These are phyloP conservation scores for Drosophila mercatorum DNA, from an alignment of 2,888 invertebrate species.

Conservation along the genomic window DNA sequence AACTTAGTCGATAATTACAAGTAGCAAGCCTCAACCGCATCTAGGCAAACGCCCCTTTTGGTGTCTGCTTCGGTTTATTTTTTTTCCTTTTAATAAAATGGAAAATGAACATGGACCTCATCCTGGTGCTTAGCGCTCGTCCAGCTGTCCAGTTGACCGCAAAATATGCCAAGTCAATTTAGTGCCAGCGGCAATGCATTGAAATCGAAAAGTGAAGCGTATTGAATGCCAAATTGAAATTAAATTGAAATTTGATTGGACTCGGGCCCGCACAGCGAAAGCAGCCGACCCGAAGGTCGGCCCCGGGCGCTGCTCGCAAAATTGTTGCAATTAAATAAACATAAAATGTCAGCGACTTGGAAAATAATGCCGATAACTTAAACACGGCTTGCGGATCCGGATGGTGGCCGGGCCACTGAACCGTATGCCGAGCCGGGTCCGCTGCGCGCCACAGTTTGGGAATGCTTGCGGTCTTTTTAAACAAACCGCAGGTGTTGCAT, in stretches of 20 bases:
- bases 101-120: not conserved
- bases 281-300: slow-evolving; percentile 26
- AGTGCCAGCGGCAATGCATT: slow-evolving; percentile 47
- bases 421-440: slow-evolving; percentile 10
- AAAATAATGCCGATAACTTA: slow-evolving; percentile 66
- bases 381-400: slow-evolving; percentile 12
- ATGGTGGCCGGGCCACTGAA: slow-evolving; percentile 5
- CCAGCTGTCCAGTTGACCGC: slow-evolving; percentile 69
- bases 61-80: not conserved
- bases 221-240: slow-evolving; percentile 68
- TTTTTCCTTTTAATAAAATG: not conserved
- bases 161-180: slow-evolving; percentile 62
- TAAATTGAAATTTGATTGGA: slow-evolving; percentile 69
- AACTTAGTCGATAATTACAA: slow-evolving; percentile 39
- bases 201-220: slow-evolving; percentile 66
- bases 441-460: slow-evolving; percentile 25
- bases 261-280: slow-evolving; percentile 27
- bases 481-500: slow-evolving; percentile 85
- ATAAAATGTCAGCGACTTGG: slow-evolving; percentile 74
- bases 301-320: slow-evolving; percentile 19
- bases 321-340: slow-evolving; percentile 71
- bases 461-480: slow-evolving; percentile 83
- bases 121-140: slow-evolving; percentile 26
- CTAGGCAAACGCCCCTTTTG: slow-evolving; percentile 1
- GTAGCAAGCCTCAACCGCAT: slow-evolving; percentile 38